Base-by-base conservation (phyloP, 1,140 invertebrate species). In the Ostrea edulis region DNA sequence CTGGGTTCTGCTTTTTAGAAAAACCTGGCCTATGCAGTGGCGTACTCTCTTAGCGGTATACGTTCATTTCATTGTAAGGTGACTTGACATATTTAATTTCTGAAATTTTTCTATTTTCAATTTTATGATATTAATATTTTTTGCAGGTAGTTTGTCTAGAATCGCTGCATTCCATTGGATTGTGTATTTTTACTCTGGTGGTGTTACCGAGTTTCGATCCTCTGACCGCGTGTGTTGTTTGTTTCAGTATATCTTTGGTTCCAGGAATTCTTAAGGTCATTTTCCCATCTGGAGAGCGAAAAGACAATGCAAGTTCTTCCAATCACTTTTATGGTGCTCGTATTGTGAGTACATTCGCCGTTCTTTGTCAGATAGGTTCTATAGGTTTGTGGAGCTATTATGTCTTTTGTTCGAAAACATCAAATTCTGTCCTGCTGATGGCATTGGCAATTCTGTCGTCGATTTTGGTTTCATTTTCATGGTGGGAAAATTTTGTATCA, bases 401-500 rank as follows among this genome's bases (percentile, higher is more conserved):
- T 51, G n/a, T 44, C 65, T 85, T 35, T 51, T 7, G 17, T 2
- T 68, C 84, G 9, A 7, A 35, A 8, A 62, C 81, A 35, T 8
- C 20, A 29, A 51, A 85, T 14, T 22, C 22, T 52, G 20, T n/a
- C 17, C 17, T 85, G 65, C 22, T 92, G 1, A 53, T 86, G 0
- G 51, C 84, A 20, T 14, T 88, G 2, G 84, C 90, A 54, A 88
- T 92, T 7, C 20, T 93, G 3, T 91, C 92, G n/a, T 89, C 93
- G 51, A 55, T 93, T 9, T 88, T 94, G 17, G 90, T 93, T 12
- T 94, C 94, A 0, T 25, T 93, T 0, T 84, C 82, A 11, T 94
- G 93, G 92, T 94, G 93, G 93, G 93, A 94, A 85, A 94, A 94
- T 83, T 94, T 92, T 86, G 91, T 93, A n/a, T 89, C 98, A 0